These are phyloP conservation scores for Amphiprion percula DNA, from an alignment of 2,113 vertebrate genomes.

Conservation along the genomic window DNA sequence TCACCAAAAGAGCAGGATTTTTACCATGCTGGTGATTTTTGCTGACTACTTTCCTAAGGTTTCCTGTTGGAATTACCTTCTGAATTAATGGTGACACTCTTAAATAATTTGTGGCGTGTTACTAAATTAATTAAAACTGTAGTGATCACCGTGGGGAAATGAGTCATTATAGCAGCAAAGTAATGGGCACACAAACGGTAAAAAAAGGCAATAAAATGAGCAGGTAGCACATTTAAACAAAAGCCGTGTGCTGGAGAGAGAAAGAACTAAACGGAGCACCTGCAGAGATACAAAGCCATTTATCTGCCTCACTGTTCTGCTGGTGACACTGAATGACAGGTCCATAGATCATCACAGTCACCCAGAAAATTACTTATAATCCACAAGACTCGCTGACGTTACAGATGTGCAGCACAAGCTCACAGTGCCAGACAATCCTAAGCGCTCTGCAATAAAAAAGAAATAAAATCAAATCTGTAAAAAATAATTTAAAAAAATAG, in stretches of 20 bases:
- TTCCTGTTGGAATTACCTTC: slow-evolving; percentile 21
- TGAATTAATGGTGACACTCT: neutral
- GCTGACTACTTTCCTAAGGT: neutral
- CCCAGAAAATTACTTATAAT: slow-evolving; percentile 44
- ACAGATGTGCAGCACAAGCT: slow-evolving; percentile 30
- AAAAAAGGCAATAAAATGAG: slow-evolving; percentile 38
- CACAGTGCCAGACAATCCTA: slow-evolving; percentile 26
- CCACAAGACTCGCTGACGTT: slow-evolving; percentile 30
- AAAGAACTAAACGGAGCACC: neutral
- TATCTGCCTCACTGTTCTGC: slow-evolving; percentile 29
- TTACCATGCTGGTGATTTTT: neutral
- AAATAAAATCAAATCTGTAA: too few species aligned
- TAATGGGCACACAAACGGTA: slow-evolving; percentile 12
- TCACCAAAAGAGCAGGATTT: neutral
- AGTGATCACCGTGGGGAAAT: neutral
- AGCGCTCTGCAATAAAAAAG: neutral
- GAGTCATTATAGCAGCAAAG: slow-evolving; percentile 9
- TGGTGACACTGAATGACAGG: slow-evolving; percentile 56
- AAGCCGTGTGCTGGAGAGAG: slow-evolving; percentile 15
- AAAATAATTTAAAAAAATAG: too few species aligned
- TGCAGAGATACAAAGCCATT: slow-evolving; percentile 23
- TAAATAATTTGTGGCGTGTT: slow-evolving; percentile 10
- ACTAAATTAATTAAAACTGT: slow-evolving; percentile 3
- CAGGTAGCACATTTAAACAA: slow-evolving; percentile 33
- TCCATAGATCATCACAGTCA: slow-evolving; percentile 48